A percentile compares a stretch with the other conserved stretches of the same genome.
Conservation (phyloP, 2,113 vertebrate species). For the Eudyptes chrysolophus region DNA sequence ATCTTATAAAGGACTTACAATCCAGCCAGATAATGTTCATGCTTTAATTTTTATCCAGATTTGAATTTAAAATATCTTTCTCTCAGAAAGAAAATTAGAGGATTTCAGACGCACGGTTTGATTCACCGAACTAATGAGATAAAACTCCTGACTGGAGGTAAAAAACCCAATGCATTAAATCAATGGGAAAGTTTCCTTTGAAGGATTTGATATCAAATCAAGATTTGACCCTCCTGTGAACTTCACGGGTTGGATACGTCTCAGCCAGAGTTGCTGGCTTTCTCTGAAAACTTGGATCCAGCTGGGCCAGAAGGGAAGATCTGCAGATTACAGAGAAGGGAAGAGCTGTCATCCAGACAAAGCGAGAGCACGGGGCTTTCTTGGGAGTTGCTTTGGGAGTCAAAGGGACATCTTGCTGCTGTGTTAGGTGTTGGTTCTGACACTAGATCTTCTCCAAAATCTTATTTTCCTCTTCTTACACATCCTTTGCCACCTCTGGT, state of each 20-base stretch:
- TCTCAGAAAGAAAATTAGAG: background rate
- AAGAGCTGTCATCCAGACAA: background rate
- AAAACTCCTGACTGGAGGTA: background rate
- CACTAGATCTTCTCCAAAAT: background rate
- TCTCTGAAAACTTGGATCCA: background rate
- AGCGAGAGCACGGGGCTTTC: background rate
- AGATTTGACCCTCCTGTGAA: background rate
- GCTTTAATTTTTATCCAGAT: conserved; percentile 13
- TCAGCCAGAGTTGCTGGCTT: background rate
- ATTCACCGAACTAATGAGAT: conserved; percentile 4
- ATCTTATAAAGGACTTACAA: background rate
- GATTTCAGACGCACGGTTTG: background rate
- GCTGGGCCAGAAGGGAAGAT: background rate
- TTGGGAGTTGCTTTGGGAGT: background rate
- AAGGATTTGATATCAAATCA: background rate
- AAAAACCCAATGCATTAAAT: background rate
- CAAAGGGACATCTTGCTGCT: background rate
- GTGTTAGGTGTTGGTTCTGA: background rate
- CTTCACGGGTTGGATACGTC: background rate
- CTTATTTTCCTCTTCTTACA: background rate
- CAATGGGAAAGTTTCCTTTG: background rate
- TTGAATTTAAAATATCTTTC: background rate
- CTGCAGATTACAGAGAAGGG: background rate
- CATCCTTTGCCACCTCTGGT: background rate
- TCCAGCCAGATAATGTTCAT: background rate